These are phyloP conservation scores for Drosophila rellima DNA, from an alignment of 2,888 invertebrate species.

Conservation along the genomic window DNA sequence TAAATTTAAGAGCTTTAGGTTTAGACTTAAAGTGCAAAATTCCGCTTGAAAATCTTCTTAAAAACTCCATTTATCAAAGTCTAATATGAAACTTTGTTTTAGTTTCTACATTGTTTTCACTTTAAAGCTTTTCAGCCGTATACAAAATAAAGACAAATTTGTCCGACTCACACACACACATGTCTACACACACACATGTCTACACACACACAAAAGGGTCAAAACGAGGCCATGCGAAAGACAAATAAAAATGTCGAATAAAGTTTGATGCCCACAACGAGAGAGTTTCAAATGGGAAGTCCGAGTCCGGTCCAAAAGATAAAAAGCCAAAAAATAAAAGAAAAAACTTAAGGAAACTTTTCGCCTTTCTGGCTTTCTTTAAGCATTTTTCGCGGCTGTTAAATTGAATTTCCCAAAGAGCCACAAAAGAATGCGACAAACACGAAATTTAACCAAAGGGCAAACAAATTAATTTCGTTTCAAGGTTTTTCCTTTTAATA, in stretches of 20 bases:
- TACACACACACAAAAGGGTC: conserved; percentile 23
- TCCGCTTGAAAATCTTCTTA: not conserved
- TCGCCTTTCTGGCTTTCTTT: conserved; percentile 19
- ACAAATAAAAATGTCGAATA: conserved; percentile 40
- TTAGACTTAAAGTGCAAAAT: not conserved
- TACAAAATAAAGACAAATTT: conserved; percentile 15
- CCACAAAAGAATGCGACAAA: conserved; percentile 23
- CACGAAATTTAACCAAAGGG: conserved; percentile 25
- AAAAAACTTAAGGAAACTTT: conserved; percentile 42
- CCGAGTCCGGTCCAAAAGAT: conserved; percentile 4
- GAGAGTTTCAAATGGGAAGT: conserved; percentile 16
- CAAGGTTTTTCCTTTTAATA: conserved; percentile 6
- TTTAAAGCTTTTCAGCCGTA: conserved; percentile 36
- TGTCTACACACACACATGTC: not conserved
- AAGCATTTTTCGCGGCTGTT: conserved; percentile 22
- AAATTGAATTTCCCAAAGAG: conserved; percentile 41
- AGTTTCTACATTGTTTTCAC: conserved; percentile 28
- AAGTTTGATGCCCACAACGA: conserved; percentile 43
- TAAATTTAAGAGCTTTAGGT: not conserved
- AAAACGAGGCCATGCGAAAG: conserved; percentile 33
- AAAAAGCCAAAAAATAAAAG: conserved; percentile 1
- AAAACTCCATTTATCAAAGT: conserved; percentile 10
- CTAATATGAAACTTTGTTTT: conserved; percentile 13
- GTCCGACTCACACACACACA: not conserved
- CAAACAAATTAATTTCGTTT: conserved; percentile 42